Evolutionary conservation across 2,797 vertebrate species (phyloP), one percentile per base, ranked within the genome.

Genomic region (Coregonus ussuriensis): DNA sequence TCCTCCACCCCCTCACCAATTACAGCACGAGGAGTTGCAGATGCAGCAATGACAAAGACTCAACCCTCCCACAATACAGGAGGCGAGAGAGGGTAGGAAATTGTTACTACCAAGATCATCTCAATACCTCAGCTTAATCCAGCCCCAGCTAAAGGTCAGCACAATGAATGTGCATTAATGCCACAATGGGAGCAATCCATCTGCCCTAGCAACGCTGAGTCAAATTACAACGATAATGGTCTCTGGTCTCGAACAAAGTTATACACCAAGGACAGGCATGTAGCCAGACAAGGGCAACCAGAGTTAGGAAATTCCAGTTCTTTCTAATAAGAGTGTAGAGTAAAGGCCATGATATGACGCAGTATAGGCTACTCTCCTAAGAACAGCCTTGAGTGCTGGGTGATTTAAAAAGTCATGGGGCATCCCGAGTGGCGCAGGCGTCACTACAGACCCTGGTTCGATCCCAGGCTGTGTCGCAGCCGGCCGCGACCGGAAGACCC

Each of bases 1-100:
- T 76, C 65, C 76, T 86, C 79, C 88, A 86, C 86, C 89, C 88
- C 77, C 84, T 79, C 84, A 85, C 86, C 91, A 92, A 94, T 93
- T 93, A 91, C 89, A 72, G 86, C 84, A 84, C 78, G 77, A 67
- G 83, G 77, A 89, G 89, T 88, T 86, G 79, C 84, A 78, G 87
- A 86, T 82, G 82, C 74, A 73, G 79, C 79, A 80, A 84, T 37
- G 76, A 83, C 87, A 87, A 74, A 76, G 76, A 77, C 66, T 66
- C 80, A 18, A 51, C 83, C 76, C 73, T 78, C 73, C 53, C 73
- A 82, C 81, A 72, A 81, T 76, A 75, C 72, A 76, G 76, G 76
- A 65, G 41, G 41, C 2, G 9, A 47, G 72, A 79, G 65, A 75
- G 80, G 63, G 3, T 5, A 13, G 77, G 84, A 88, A 91, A 88